Percentiles rank a stretch among this genome's conserved stretches.
phyloP scores from a whole-genome alignment of 2,797 vertebrate genomes.

The Enteromius treurensis region DNA sequence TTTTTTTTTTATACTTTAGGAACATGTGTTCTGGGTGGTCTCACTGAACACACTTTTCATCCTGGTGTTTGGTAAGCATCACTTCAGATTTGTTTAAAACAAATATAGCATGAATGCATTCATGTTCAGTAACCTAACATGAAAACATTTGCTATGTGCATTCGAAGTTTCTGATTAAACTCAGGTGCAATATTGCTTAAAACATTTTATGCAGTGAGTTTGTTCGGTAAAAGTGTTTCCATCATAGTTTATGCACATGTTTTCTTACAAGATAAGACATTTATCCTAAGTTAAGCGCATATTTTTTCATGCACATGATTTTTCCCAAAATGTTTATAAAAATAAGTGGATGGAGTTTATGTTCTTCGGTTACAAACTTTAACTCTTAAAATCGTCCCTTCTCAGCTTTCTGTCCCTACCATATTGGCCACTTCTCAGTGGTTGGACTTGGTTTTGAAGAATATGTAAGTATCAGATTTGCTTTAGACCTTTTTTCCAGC shows the following conservation, averaged over 20 bases:
- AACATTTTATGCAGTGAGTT: too few species aligned
- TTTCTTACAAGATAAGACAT: too few species aligned
- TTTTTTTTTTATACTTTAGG: constrained; percentile 75
- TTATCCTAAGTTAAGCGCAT: too few species aligned
- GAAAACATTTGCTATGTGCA: background rate
- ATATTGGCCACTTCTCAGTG: constrained; percentile 98
- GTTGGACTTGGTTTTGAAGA: constrained; percentile 97
- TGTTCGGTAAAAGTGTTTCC: too few species aligned
- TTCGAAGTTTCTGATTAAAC: background rate
- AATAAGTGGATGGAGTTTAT: background rate
- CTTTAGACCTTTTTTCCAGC: background rate
- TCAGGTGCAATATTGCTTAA: background rate
- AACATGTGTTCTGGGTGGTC: constrained; percentile 99
- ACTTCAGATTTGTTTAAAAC: background rate
- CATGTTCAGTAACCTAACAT: background rate
- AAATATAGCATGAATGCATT: background rate
- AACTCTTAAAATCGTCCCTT: constrained; percentile 34
- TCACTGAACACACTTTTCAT: constrained; percentile 98
- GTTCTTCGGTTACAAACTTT: background rate
- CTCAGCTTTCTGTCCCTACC: constrained; percentile 97
- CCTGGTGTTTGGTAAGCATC: constrained; percentile 93
- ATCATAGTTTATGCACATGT: too few species aligned
- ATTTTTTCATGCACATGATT: too few species aligned
- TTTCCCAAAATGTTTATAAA: background rate
- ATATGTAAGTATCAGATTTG: constrained; percentile 84